Percentiles rank a stretch among this genome's conserved stretches.
Evolutionary conservation across 1,140 invertebrate species (phyloP).

Genomic region (Stegodyphus dumicola): DNA sequence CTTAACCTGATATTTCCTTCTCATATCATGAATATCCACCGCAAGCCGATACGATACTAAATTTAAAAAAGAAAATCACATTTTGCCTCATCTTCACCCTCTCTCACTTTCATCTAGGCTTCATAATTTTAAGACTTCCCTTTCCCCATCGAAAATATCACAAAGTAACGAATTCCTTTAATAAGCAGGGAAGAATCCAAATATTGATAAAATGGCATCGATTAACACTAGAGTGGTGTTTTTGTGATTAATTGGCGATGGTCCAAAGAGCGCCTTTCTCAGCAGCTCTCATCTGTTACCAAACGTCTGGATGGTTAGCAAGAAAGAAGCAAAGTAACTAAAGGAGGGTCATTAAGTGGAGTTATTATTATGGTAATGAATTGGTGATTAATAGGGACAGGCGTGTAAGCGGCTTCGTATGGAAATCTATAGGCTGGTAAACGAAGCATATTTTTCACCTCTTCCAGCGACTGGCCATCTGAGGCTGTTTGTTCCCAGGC

Average conservation of each 20-base stretch:
- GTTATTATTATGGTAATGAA: slow-evolving; percentile 61
- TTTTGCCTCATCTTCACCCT: too few species aligned
- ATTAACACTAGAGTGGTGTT: slow-evolving; percentile 46
- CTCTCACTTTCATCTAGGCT: too few species aligned
- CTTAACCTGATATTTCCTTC: too few species aligned
- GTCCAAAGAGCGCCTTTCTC: slow-evolving; percentile 23
- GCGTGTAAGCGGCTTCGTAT: neutral
- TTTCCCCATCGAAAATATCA: neutral
- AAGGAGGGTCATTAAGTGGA: slow-evolving; percentile 44
- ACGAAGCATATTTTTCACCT: slow-evolving; percentile 38
- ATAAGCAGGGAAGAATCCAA: slow-evolving; percentile 41
- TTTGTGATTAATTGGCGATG: slow-evolving; percentile 54
- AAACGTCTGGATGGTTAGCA: slow-evolving; percentile 5
- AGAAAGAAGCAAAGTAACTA: slow-evolving; percentile 32
- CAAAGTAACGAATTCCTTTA: slow-evolving; percentile 54
- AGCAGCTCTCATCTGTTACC: slow-evolving; percentile 30
- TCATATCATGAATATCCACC: too few species aligned
- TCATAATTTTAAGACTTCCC: too few species aligned
- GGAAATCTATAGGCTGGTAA: slow-evolving; percentile 14
- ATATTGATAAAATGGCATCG: slow-evolving; percentile 58
- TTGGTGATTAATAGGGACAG: slow-evolving; percentile 55
- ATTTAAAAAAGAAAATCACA: too few species aligned
- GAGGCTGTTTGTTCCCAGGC: slow-evolving; percentile 10
- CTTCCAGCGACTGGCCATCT: slow-evolving; percentile 17
- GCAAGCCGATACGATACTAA: too few species aligned